phyloP scores from a whole-genome alignment of 2,797 vertebrate species.

The Phoxinus dragarum region DNA sequence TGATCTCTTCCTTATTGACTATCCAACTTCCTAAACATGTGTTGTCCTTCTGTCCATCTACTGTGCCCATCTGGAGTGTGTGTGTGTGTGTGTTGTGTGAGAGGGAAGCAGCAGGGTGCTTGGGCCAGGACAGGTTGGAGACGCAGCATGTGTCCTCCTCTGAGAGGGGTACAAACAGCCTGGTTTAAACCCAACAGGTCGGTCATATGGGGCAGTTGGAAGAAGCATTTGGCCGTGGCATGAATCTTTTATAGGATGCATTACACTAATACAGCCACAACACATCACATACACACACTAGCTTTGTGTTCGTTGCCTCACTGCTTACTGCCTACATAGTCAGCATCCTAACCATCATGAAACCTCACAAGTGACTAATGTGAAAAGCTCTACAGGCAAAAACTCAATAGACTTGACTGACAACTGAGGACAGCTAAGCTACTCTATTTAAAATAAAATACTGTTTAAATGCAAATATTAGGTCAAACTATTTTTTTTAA shows the following conservation, averaged over 20 bases:
- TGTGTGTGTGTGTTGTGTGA: constrained; percentile 47
- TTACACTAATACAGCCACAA: not conserved
- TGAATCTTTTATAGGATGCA: not conserved
- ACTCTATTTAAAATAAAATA: not conserved
- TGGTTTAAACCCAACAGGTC: constrained; percentile 64
- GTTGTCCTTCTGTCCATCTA: constrained; percentile 70
- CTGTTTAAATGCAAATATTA: not conserved
- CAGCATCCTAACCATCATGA: not conserved
- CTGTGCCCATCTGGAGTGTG: constrained; percentile 63
- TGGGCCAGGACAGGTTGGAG: constrained; percentile 45
- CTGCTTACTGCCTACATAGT: not conserved
- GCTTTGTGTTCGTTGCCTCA: not conserved
- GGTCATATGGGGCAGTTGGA: constrained; percentile 56
- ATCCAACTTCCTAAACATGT: constrained; percentile 61
- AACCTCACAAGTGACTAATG: not conserved
- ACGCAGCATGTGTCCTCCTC: constrained; percentile 42
- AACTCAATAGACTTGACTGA: not conserved
- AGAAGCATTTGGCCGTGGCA: constrained; percentile 53
- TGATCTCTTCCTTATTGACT: constrained; percentile 57
- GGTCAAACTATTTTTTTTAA: too few relatives aligned
- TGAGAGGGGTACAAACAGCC: constrained; percentile 61
- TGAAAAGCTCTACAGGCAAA: not conserved
- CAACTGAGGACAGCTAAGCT: not conserved
- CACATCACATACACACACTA: not conserved
- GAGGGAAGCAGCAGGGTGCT: constrained; percentile 41